phyloP scores from a whole-genome alignment of 2,797 vertebrate genomes.

The Pseudomugil gertrudae region DNA sequence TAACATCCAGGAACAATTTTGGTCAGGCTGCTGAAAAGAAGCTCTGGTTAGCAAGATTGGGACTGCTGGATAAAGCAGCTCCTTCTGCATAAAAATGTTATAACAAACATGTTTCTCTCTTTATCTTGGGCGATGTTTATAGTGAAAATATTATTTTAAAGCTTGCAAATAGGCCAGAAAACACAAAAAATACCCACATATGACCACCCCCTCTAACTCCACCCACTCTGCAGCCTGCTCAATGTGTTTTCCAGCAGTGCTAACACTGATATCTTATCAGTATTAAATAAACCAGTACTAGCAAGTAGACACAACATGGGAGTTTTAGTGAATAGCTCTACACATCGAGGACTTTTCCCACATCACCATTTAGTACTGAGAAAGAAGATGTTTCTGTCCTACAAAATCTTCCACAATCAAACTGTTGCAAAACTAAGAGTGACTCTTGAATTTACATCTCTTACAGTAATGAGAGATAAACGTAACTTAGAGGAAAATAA shows the following conservation, averaged over 20 bases:
- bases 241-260: slow-evolving; percentile 20
- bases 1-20: too few relatives aligned
- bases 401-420: background rate
- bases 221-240: slow-evolving; percentile 9
- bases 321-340: slow-evolving; percentile 4
- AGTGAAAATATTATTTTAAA: background rate
- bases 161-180: background rate
- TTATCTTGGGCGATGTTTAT: background rate
- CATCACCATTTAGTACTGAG: slow-evolving; percentile 1
- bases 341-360: slow-evolving; percentile 22
- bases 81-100: background rate
- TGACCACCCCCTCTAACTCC: slow-evolving; percentile 2
- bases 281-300: slow-evolving; percentile 38
- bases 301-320: slow-evolving; percentile 29
- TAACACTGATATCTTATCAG: slow-evolving; percentile 45
- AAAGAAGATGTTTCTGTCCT: background rate
- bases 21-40: too few relatives aligned
- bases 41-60: too few relatives aligned
- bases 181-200: slow-evolving; percentile 15
- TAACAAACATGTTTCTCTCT: background rate
- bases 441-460: background rate
- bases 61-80: background rate
- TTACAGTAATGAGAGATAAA: background rate
- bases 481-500: background rate
- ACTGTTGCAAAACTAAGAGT: background rate